These are phyloP conservation scores for Drosophila pseudotakahashii DNA, from an alignment of 2,888 invertebrate species.

Conservation along the genomic window DNA sequence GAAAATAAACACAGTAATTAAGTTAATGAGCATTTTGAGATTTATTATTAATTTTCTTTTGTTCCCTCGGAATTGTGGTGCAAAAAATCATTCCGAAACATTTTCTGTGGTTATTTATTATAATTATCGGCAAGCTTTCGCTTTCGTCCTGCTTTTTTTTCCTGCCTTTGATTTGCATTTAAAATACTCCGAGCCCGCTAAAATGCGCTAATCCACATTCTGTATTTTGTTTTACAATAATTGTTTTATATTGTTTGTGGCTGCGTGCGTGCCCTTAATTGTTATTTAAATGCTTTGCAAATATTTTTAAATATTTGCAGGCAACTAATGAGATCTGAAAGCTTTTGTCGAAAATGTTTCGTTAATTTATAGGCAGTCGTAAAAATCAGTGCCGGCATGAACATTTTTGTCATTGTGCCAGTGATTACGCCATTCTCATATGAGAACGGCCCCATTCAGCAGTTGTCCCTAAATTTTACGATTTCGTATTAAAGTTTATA, in stretches of 20 bases:
- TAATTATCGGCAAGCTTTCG: conserved; percentile 62
- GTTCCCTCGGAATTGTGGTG: conserved; percentile 25
- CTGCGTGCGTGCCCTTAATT: conserved; percentile 52
- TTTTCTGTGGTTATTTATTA: conserved; percentile 68
- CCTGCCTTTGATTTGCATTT: conserved; percentile 66
- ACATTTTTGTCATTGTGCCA: conserved; percentile 66
- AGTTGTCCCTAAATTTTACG: conserved; percentile 61
- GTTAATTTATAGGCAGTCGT: conserved; percentile 70
- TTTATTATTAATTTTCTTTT: conserved; percentile 79
- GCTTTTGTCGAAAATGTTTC: conserved; percentile 59
- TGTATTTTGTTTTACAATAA: conserved; percentile 36
- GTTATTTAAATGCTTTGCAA: conserved; percentile 64
- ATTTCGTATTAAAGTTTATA: conserved; percentile 69
- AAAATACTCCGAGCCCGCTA: conserved; percentile 52
- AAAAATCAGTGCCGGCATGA: conserved; percentile 56
- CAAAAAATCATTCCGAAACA: conserved; percentile 64
- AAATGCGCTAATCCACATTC: conserved; percentile 59
- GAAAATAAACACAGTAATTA: conserved; percentile 82
- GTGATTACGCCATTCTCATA: conserved; percentile 58
- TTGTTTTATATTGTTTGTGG: conserved; percentile 35
- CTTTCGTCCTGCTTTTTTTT: conserved; percentile 28
- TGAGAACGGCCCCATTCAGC: conserved; percentile 47
- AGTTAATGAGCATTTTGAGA: conserved; percentile 82
- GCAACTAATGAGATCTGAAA: conserved; percentile 18
- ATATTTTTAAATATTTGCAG: conserved; percentile 56